These are phyloP conservation scores for Sinocyclocheilus anshuiensis DNA, from an alignment of 2,113 vertebrate genomes.

Conservation along the genomic window DNA sequence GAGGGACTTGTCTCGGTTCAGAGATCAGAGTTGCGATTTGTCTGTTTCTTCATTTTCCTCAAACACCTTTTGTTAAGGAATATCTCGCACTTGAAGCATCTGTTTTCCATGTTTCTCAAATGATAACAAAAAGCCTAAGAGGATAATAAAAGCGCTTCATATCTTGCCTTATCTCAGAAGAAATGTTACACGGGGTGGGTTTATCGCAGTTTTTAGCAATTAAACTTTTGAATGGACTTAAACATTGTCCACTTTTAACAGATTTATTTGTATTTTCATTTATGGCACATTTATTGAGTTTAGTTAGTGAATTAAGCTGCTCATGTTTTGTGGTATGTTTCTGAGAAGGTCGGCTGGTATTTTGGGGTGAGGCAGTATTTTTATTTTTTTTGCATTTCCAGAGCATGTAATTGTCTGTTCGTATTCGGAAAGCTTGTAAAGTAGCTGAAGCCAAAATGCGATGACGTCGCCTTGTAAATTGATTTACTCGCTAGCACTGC, in stretches of 20 bases:
- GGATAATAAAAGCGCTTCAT: neutral
- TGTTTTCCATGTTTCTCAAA: slow-evolving; percentile 23
- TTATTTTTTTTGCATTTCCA: slow-evolving; percentile 71
- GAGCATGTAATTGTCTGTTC: slow-evolving; percentile 68
- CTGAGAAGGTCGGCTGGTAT: slow-evolving; percentile 39
- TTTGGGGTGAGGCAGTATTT: slow-evolving; percentile 59
- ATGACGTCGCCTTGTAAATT: slow-evolving; percentile 68
- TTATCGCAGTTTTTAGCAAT: neutral
- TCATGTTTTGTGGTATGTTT: slow-evolving; percentile 1
- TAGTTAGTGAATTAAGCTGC: neutral
- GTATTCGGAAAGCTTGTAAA: slow-evolving; percentile 69
- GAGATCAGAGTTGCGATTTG: slow-evolving; percentile 45
- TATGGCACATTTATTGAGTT: slow-evolving; percentile 9
- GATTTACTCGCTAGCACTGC: slow-evolving; percentile 66
- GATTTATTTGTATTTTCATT: neutral
- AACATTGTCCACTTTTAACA: neutral
- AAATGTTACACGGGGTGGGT: neutral
- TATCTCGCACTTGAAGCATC: slow-evolving; percentile 33
- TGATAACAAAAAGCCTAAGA: slow-evolving; percentile 15
- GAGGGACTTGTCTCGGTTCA: slow-evolving; percentile 56
- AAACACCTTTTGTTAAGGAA: slow-evolving; percentile 45
- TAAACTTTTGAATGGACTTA: neutral
- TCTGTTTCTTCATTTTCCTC: slow-evolving; percentile 44
- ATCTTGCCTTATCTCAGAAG: slow-evolving; percentile 19
- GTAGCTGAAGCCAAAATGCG: slow-evolving; percentile 61